phyloP scores from a whole-genome alignment of 2,113 vertebrate species.

The Emydura subglobosa region DNA sequence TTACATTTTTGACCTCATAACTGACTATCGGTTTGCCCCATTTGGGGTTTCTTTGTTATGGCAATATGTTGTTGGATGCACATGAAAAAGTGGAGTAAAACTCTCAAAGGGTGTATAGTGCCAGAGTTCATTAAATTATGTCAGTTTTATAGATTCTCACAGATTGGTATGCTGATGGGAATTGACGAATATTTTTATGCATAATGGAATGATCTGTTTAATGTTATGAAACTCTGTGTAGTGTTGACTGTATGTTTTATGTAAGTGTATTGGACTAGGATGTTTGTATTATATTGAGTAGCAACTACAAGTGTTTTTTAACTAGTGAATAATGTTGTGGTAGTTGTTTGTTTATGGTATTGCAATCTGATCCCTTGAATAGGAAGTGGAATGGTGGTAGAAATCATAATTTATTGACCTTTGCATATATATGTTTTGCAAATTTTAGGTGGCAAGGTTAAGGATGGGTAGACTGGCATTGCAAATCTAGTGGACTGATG shows the following conservation, averaged over 20 bases:
- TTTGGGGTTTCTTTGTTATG: neutral
- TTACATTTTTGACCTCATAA: neutral
- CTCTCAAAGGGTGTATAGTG: neutral
- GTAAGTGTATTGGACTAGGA: neutral
- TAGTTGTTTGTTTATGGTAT: neutral
- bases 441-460: neutral
- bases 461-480: neutral
- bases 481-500: neutral
- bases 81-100: neutral
- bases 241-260: neutral
- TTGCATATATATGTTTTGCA: neutral
- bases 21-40: neutral
- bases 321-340: constrained; percentile 4
- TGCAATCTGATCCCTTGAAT: neutral
- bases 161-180: neutral
- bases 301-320: constrained; percentile 1
- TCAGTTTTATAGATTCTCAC: neutral
- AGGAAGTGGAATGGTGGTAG: neutral
- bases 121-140: neutral
- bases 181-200: neutral
- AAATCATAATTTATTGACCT: neutral
- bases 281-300: neutral
- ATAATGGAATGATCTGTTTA: neutral
- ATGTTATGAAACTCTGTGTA: neutral
- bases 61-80: neutral